A percentile compares a stretch with the other conserved stretches of the same genome.
phyloP scores from a whole-genome alignment of 2,113 vertebrate genomes.

The Helogale parvula region DNA sequence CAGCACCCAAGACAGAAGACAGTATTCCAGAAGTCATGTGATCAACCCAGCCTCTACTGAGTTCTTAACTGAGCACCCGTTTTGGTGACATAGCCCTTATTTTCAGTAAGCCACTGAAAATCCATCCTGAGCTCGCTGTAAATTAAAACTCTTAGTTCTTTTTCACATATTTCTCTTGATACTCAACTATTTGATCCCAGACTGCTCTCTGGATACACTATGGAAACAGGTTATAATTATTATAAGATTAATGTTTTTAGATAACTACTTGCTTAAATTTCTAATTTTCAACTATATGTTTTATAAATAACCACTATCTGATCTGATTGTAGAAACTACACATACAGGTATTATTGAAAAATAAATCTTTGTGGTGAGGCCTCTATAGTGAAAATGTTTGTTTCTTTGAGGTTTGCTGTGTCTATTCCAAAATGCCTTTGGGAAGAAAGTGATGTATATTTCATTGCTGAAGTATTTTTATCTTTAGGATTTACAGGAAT shows the following conservation, averaged over 20 bases:
- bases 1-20: not conserved
- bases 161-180: not conserved
- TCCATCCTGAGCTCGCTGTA: not conserved
- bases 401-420: not conserved
- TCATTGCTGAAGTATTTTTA: not conserved
- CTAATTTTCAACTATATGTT: not conserved
- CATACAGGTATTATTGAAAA: not conserved
- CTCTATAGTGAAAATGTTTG: not conserved
- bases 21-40: not conserved
- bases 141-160: not conserved
- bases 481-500: not conserved
- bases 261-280: not conserved
- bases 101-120: not conserved
- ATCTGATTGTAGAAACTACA: constrained; percentile 10
- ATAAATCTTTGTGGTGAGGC: not conserved
- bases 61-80: not conserved
- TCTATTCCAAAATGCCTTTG: not conserved
- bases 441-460: not conserved
- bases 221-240: not conserved
- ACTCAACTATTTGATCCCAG: not conserved
- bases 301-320: not conserved
- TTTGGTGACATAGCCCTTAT: not conserved
- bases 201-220: not conserved
- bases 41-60: not conserved
- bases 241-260: not conserved